A percentile compares a stretch with the other conserved stretches of the same genome.
Evolutionary conservation across 2,797 vertebrate species (phyloP).

Genomic region (Vipera latastei): DNA sequence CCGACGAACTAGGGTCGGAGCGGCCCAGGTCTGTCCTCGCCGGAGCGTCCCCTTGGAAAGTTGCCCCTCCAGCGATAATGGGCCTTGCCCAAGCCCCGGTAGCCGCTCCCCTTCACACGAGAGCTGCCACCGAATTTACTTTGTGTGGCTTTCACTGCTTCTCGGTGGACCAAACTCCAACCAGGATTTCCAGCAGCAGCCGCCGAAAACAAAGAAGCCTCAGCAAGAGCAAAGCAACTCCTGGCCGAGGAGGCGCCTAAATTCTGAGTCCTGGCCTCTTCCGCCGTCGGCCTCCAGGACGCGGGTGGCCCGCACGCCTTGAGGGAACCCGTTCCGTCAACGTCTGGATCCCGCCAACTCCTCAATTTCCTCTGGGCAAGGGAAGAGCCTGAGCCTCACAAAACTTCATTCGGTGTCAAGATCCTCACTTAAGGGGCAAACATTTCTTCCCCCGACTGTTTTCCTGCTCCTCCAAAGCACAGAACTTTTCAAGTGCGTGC

Average conservation of each 20-base stretch:
- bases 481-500: background rate
- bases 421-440: background rate
- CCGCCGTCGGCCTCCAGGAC: background rate
- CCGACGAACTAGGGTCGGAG: background rate
- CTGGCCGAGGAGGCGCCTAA: background rate
- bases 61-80: background rate
- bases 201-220: background rate
- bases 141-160: background rate
- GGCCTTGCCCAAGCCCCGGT: background rate
- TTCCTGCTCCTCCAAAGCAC: background rate
- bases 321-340: background rate
- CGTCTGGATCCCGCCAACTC: background rate
- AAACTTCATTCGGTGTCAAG: background rate
- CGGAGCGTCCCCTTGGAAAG: background rate
- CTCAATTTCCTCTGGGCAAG: background rate
- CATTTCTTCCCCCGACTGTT: background rate
- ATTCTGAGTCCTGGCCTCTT: background rate
- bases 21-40: background rate
- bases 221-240: background rate
- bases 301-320: background rate
- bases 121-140: background rate
- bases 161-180: background rate
- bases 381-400: background rate
- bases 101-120: background rate
- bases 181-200: background rate